A percentile compares a stretch with the other conserved stretches of the same genome.
These are phyloP conservation scores for Tursiops truncatus DNA, from an alignment of 2,113 vertebrate genomes.

Conservation along the genomic window DNA sequence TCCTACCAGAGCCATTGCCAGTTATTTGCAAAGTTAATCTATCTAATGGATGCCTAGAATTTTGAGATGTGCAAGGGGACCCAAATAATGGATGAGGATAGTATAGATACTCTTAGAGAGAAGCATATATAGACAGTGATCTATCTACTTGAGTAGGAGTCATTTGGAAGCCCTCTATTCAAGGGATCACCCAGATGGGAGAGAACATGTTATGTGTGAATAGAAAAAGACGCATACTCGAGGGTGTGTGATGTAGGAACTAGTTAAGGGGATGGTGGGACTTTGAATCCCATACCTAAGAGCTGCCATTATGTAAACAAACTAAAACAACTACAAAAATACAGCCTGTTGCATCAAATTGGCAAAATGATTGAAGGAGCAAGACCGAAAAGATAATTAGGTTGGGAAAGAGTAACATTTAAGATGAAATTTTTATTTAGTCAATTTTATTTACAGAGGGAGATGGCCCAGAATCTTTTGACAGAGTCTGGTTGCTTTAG, in stretches of 20 bases:
- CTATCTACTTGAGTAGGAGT: background rate
- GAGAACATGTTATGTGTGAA: accelerated
- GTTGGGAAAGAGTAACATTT: background rate
- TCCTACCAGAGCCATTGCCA: background rate
- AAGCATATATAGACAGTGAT: accelerated
- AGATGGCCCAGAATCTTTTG: background rate
- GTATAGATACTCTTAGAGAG: background rate
- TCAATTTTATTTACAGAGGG: background rate
- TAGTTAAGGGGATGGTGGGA: accelerated
- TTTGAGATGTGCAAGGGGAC: background rate
- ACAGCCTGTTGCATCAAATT: accelerated
- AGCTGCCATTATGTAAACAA: background rate
- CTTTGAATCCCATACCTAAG: background rate
- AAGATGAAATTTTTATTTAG: background rate
- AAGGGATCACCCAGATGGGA: accelerated
- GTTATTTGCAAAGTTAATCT: background rate
- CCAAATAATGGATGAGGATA: background rate
- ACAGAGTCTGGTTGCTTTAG: background rate
- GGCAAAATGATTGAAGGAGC: background rate
- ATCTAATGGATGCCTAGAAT: background rate
- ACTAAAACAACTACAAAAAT: background rate
- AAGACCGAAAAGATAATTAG: background rate
- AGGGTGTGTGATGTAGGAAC: background rate
- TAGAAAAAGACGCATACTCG: accelerated
- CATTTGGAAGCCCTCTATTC: background rate